These are phyloP conservation scores for Cathartes aura DNA, from an alignment of 2,113 vertebrate genomes.

Conservation along the genomic window DNA sequence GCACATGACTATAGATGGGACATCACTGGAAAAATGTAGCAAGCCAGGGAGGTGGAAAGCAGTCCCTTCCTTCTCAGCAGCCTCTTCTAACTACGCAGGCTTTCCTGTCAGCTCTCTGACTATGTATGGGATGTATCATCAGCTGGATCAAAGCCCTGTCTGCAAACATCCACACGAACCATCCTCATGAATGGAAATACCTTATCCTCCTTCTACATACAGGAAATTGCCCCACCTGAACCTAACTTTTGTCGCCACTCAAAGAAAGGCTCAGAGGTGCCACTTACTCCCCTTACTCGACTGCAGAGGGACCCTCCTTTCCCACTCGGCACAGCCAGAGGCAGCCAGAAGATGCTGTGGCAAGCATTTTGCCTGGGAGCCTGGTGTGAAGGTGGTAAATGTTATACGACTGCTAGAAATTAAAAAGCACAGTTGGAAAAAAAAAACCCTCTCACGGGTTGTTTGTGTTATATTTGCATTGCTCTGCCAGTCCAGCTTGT, in stretches of 20 bases:
- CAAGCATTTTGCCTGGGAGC: neutral
- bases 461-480: neutral
- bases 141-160: neutral
- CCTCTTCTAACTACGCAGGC: neutral
- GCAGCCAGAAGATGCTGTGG: neutral
- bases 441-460: neutral
- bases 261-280: neutral
- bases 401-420: neutral
- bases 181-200: neutral
- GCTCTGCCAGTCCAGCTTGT: neutral
- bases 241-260: neutral
- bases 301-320: neutral
- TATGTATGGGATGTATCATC: rapidly evolving
- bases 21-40: neutral
- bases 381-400: neutral
- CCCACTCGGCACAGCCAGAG: neutral
- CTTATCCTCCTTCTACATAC: rapidly evolving
- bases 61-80: neutral
- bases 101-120: neutral
- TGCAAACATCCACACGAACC: neutral
- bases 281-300: rapidly evolving
- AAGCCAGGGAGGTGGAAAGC: neutral
- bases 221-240: neutral
- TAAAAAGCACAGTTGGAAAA: neutral
- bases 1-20: no score